Percentiles rank a stretch among this genome's conserved stretches.
These are phyloP conservation scores for Rhynchonycteris naso DNA, from an alignment of 2,797 vertebrate genomes.

Conservation along the genomic window DNA sequence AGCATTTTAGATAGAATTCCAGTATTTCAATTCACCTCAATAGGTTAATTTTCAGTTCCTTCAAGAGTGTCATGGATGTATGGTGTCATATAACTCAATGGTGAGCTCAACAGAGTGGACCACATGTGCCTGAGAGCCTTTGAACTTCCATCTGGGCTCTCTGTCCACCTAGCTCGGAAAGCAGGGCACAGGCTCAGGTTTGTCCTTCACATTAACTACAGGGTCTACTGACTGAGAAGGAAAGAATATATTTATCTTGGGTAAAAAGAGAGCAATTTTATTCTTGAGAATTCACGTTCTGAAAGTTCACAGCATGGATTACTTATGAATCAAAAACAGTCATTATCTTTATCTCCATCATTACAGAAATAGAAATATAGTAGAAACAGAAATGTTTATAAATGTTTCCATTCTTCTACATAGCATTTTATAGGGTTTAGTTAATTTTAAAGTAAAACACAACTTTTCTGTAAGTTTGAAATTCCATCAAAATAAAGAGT, in stretches of 20 bases:
- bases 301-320: neutral
- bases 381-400: neutral
- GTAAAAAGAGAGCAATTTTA: neutral
- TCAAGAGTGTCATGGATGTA: neutral
- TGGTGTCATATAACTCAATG: neutral
- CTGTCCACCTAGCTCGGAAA: neutral
- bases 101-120: neutral
- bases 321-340: conserved; percentile 1
- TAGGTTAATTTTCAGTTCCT: neutral
- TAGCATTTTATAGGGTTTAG: neutral
- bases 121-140: too few relatives aligned
- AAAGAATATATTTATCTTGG: neutral
- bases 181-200: neutral
- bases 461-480: conserved; percentile 23
- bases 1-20: neutral
- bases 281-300: neutral
- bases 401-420: neutral
- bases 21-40: neutral
- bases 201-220: neutral
- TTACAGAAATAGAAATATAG: neutral
- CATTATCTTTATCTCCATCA: neutral
- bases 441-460: neutral
- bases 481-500: conserved; percentile 24
- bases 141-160: neutral
- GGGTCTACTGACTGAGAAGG: neutral